Evolutionary conservation across 2,113 vertebrate genomes (phyloP).

Genomic region (Odocoileus virginianus): DNA sequence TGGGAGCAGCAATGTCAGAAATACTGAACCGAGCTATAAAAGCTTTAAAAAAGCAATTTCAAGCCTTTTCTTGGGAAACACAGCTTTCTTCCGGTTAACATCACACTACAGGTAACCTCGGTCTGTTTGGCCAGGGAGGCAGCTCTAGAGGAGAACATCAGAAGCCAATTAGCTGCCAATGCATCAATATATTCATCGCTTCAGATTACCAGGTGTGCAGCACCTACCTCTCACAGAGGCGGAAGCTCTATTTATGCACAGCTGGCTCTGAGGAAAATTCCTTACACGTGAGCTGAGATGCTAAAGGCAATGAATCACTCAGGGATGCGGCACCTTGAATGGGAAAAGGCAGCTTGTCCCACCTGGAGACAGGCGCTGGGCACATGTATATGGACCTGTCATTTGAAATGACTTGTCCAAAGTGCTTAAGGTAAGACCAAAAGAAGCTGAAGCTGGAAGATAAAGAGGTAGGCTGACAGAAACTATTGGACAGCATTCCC

Average conservation of each 20-base stretch:
- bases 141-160: not conserved
- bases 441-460: not conserved
- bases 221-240: not conserved
- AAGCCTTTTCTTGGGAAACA: constrained; percentile 18
- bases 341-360: not conserved
- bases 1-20: not conserved
- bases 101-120: not conserved
- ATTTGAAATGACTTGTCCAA: not conserved
- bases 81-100: not conserved
- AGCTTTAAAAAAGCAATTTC: not conserved
- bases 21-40: not conserved
- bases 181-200: not conserved
- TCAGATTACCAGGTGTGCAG: not conserved
- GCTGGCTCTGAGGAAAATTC: not conserved
- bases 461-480: not conserved
- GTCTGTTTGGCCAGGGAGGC: not conserved
- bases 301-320: constrained; percentile 28
- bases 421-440: not conserved
- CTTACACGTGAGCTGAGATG: not conserved
- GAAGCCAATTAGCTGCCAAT: not conserved
- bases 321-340: not conserved
- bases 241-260: not conserved
- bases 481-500: not conserved
- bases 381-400: not conserved
- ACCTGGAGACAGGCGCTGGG: not conserved